These are phyloP conservation scores for Vannuccia rotundouncinata DNA, from an alignment of 2,888 invertebrate species.

Conservation along the genomic window DNA sequence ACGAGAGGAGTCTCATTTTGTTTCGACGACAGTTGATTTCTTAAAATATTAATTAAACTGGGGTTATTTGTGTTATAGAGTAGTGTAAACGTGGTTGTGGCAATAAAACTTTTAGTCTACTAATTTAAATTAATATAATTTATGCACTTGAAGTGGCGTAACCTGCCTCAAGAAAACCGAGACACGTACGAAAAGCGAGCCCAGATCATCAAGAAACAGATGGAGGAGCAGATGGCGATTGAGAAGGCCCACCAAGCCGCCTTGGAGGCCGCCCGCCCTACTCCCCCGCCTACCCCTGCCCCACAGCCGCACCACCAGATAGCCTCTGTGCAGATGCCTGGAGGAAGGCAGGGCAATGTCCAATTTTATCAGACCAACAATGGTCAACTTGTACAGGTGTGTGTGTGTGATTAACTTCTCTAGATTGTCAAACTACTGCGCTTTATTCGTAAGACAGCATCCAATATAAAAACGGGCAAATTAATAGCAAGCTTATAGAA, in stretches of 20 bases:
- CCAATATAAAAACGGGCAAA: too few relatives aligned
- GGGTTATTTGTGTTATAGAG: too few relatives aligned
- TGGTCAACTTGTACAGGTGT: background rate
- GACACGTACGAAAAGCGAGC: constrained; percentile 91
- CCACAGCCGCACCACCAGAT: constrained; percentile 42
- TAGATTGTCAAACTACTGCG: too few relatives aligned
- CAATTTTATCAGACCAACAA: constrained; percentile 25
- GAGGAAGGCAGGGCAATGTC: constrained; percentile 6
- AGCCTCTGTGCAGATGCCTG: background rate
- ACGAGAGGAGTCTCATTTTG: too few relatives aligned
- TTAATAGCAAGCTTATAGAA: too few relatives aligned
- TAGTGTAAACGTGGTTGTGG: too few relatives aligned
- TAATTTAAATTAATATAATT: too few relatives aligned
- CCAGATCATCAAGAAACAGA: constrained; percentile 64
- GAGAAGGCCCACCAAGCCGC: constrained; percentile 48
- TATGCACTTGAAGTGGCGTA: constrained; percentile 88
- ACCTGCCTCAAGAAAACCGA: constrained; percentile 76
- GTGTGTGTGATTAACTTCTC: background rate
- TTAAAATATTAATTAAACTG: too few relatives aligned
- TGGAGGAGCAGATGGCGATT: constrained; percentile 68
- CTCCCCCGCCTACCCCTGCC: constrained; percentile 51
- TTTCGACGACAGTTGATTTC: too few relatives aligned
- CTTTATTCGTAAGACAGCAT: too few relatives aligned
- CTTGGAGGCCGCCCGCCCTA: constrained; percentile 48
- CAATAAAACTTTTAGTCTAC: too few relatives aligned